A percentile compares a stretch with the other conserved stretches of the same genome.
phyloP scores from a whole-genome alignment of 2,888 invertebrate species.

The Diarsia brunnea region DNA sequence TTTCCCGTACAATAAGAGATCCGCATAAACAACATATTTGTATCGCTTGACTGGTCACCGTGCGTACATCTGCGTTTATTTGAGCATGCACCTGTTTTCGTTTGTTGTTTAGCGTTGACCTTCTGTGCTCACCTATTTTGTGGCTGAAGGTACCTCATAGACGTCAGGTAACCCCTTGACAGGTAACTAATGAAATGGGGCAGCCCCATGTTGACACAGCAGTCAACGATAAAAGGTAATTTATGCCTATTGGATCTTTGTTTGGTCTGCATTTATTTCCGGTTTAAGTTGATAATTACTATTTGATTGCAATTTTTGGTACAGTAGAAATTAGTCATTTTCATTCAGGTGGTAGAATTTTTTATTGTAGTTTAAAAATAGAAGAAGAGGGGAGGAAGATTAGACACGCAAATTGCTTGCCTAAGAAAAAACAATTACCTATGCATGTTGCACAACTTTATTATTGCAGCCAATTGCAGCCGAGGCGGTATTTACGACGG shows the following conservation, averaged over 20 bases:
- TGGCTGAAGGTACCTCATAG: conserved; percentile 11
- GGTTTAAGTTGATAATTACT: neutral
- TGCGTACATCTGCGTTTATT: neutral
- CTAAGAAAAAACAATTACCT: no score
- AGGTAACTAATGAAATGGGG: conserved; percentile 59
- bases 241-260: conserved; percentile 9
- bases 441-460: no score
- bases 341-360: neutral
- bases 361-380: neutral
- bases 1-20: no score
- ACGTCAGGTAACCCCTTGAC: conserved; percentile 45
- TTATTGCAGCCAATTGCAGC: no score
- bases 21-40: no score
- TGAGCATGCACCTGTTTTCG: neutral
- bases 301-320: neutral
- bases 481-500: no score
- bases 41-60: neutral
- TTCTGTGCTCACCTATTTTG: conserved; percentile 5
- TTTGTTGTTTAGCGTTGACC: neutral
- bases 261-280: conserved; percentile 8
- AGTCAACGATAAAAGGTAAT: conserved; percentile 15
- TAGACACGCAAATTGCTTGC: no score
- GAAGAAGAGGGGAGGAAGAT: no score
- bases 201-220: conserved; percentile 38
- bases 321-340: neutral